Percentiles rank a stretch among this genome's conserved stretches.
Conservation (phyloP, 2,888 invertebrate species). For the Deilephila elpenor region DNA sequence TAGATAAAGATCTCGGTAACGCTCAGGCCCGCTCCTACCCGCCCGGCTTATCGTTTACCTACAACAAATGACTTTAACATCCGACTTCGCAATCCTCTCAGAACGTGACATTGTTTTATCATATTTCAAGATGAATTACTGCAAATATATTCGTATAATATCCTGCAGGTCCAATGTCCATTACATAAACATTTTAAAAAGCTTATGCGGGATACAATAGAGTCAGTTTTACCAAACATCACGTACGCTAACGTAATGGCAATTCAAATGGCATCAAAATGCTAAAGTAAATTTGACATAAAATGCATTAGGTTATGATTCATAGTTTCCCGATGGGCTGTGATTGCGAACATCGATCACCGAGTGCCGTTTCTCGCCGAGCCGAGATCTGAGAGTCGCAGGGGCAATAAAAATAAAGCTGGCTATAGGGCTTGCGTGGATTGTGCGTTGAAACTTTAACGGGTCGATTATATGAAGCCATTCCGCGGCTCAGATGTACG, state of each 20-base stretch:
- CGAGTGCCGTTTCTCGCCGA: conserved; percentile 13
- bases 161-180: not conserved
- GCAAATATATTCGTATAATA: conserved; percentile 13
- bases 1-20: conserved; percentile 27
- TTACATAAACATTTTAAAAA: not conserved
- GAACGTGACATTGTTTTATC: conserved; percentile 42
- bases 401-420: conserved; percentile 69
- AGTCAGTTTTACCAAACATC: not conserved
- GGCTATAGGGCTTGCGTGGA: conserved; percentile 57
- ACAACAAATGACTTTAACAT: conserved; percentile 55
- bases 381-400: conserved; percentile 11
- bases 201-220: not conserved
- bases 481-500: conserved; percentile 64
- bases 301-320: conserved; percentile 27
- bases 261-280: conserved; percentile 3
- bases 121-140: conserved; percentile 27
- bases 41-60: conserved; percentile 44
- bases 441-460: conserved; percentile 70
- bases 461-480: conserved; percentile 78
- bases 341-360: conserved; percentile 25
- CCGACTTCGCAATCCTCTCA: conserved; percentile 54
- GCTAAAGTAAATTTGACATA: conserved; percentile 19
- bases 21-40: conserved; percentile 37
- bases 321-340: conserved; percentile 23
- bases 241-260: not conserved